A percentile compares a stretch with the other conserved stretches of the same genome.
These are phyloP conservation scores for Sepioteuthis lessoniana DNA, from an alignment of 2,888 invertebrate species.

Conservation along the genomic window DNA sequence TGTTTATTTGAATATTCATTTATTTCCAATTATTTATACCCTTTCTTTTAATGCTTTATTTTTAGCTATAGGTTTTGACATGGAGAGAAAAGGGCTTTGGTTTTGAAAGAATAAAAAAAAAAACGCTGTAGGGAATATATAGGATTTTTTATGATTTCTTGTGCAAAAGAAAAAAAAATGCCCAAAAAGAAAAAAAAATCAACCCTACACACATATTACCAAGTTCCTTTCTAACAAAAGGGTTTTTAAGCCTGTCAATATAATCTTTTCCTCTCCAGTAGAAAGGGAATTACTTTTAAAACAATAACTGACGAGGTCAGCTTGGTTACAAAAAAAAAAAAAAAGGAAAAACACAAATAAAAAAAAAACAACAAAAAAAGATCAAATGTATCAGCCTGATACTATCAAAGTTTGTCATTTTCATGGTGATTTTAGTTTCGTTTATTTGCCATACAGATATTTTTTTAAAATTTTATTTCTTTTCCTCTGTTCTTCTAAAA, in stretches of 20 bases:
- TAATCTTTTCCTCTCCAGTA: neutral
- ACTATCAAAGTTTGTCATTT: too few relatives aligned
- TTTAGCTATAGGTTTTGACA: too few relatives aligned
- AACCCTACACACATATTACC: neutral
- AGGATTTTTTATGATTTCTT: too few relatives aligned
- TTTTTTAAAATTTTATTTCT: too few relatives aligned
- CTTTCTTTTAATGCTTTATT: too few relatives aligned
- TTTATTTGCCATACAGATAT: neutral
- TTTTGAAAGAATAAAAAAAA: neutral
- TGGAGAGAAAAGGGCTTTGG: neutral
- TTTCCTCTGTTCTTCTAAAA: neutral
- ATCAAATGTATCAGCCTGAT: neutral
- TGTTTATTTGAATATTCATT: neutral
- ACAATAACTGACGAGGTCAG: conserved; percentile 16
- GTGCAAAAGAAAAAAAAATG: neutral
- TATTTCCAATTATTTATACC: too few relatives aligned
- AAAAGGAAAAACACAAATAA: too few relatives aligned
- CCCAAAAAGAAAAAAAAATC: too few relatives aligned
- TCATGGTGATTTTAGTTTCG: neutral
- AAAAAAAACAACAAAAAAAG: neutral
- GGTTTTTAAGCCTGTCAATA: conserved; percentile 1
- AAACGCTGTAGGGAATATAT: neutral
- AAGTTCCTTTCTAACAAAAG: neutral
- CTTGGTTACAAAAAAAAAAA: neutral
- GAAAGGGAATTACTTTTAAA: conserved; percentile 15